Conservation (phyloP, 2,113 vertebrate genomes). For the Rhabdomys dilectus region DNA sequence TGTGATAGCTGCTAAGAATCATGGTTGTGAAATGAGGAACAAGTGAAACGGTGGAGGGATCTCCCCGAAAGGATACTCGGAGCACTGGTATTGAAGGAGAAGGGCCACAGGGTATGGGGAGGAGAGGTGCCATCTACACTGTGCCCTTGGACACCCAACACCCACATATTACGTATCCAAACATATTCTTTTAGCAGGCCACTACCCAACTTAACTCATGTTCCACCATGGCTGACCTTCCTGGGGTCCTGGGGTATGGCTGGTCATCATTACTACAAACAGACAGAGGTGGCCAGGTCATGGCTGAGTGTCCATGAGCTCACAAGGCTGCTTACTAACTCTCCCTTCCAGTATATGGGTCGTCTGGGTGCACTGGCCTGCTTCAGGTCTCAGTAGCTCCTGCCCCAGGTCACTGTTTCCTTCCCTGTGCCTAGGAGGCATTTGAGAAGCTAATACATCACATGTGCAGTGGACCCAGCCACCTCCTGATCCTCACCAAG, state of each 20-base stretch:
- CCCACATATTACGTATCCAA: neutral
- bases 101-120: neutral
- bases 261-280: neutral
- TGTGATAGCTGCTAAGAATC: neutral
- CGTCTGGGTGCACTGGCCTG: neutral
- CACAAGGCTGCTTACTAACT: neutral
- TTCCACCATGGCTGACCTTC: neutral
- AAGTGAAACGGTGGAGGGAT: neutral
- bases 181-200: neutral
- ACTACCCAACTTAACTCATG: neutral
- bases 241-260: neutral
- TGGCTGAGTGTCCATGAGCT: neutral
- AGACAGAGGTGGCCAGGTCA: neutral
- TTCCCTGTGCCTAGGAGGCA: conserved; percentile 81
- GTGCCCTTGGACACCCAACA: neutral
- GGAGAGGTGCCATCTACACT: neutral
- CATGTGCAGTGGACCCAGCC: conserved; percentile 92
- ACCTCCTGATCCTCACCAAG: conserved; percentile 90
- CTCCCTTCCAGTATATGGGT: neutral
- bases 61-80: neutral
- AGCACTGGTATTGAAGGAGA: neutral
- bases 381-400: neutral
- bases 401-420: neutral
- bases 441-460: conserved; percentile 91
- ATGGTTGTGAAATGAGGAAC: neutral